Evolutionary conservation across 2,797 vertebrate species (phyloP).

Genomic region (Pteropus rufus): DNA sequence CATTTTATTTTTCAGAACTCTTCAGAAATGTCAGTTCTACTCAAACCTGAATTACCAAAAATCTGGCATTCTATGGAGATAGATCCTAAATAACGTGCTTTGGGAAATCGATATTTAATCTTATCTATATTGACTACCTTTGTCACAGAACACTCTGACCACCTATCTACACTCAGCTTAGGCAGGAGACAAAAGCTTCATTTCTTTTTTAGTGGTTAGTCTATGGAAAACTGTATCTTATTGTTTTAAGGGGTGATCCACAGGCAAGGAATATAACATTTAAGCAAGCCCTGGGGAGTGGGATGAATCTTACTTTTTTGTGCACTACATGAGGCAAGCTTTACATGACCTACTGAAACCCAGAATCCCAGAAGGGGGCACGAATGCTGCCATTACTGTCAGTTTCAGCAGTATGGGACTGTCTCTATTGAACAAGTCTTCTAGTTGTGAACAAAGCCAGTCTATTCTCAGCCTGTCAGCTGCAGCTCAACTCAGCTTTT

Average conservation of each 20-base stretch:
- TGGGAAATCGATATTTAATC: not conserved
- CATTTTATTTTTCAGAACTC: not conserved
- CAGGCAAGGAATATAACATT: not conserved
- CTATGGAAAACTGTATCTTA: conserved; percentile 4
- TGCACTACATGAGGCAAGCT: not conserved
- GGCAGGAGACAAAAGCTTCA: conserved; percentile 8
- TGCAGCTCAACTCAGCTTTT: not conserved
- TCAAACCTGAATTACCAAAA: not conserved
- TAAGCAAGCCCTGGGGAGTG: not conserved
- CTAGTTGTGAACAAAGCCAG: not conserved
- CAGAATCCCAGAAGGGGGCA: not conserved
- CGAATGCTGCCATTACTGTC: not conserved
- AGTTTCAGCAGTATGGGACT: not conserved
- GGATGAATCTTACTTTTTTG: not conserved
- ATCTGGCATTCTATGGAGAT: not conserved
- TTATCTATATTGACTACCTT: not conserved
- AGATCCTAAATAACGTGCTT: not conserved
- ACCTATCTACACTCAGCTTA: not conserved
- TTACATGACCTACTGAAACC: not conserved
- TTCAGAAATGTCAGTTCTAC: conserved; percentile 1
- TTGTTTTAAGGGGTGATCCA: not conserved
- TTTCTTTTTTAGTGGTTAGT: conserved; percentile 6
- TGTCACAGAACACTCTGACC: not conserved
- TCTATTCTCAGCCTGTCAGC: conserved; percentile 5
- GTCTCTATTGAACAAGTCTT: rapidly evolving